phyloP scores from a whole-genome alignment of 2,797 vertebrate genomes.

The Ambastaia sidthimunki region DNA sequence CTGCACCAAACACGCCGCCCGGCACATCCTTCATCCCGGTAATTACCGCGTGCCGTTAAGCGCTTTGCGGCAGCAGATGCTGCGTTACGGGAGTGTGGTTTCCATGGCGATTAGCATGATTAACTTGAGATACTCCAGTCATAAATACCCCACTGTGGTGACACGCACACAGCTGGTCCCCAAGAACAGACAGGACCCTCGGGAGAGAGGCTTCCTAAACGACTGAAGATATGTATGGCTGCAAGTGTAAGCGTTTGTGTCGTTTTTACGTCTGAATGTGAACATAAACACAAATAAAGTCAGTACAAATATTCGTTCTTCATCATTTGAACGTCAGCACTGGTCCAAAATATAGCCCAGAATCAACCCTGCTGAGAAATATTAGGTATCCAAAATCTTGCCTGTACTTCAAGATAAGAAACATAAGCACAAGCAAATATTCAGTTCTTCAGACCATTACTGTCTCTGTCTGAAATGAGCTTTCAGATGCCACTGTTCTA shows the following conservation, averaged over 20 bases:
- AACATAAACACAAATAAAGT: not conserved
- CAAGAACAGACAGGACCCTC: slow-evolving; percentile 21
- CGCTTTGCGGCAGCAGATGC: slow-evolving; percentile 61
- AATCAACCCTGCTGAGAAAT: not conserved
- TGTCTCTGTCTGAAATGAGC: slow-evolving; percentile 3
- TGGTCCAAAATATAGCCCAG: not conserved
- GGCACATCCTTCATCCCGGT: slow-evolving; percentile 36
- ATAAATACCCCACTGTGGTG: slow-evolving; percentile 64
- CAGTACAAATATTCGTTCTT: not conserved
- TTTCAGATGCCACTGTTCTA: slow-evolving; percentile 1
- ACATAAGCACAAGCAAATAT: slow-evolving; percentile 21
- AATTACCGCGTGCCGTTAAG: slow-evolving; percentile 53
- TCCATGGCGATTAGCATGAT: slow-evolving; percentile 72
- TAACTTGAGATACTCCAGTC: slow-evolving; percentile 64
- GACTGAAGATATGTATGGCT: not conserved
- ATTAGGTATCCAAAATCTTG: not conserved
- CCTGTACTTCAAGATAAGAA: slow-evolving; percentile 13
- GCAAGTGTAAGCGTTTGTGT: not conserved
- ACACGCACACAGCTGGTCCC: not conserved
- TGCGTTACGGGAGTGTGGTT: slow-evolving; percentile 62
- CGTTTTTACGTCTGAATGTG: not conserved
- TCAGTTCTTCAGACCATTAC: slow-evolving; percentile 9
- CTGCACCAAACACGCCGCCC: slow-evolving; percentile 24
- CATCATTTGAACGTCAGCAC: not conserved
- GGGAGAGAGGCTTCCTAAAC: slow-evolving; percentile 23